phyloP scores from a whole-genome alignment of 2,888 invertebrate species.

The Harpalus rubripes region DNA sequence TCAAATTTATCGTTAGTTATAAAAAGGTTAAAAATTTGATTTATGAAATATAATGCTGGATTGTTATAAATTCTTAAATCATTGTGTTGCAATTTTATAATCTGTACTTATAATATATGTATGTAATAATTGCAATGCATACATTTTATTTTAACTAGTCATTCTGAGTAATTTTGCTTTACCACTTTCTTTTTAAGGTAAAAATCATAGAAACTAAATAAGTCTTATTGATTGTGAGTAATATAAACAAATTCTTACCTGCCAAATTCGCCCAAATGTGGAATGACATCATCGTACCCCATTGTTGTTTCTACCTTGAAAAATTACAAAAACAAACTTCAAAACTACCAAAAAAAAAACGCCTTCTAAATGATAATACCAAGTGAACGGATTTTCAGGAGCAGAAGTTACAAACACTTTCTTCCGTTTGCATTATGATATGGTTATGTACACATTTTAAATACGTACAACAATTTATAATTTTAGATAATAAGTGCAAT shows the following conservation, averaged over 20 bases:
- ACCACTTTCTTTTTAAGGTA: too few relatives aligned
- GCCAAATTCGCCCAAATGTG: slow-evolving; percentile 85
- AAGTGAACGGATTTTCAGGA: not conserved
- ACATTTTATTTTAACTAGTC: too few relatives aligned
- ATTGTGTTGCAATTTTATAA: too few relatives aligned
- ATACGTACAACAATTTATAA: slow-evolving; percentile 2
- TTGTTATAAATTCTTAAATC: too few relatives aligned
- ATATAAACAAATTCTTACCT: slow-evolving; percentile 71
- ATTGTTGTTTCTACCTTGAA: slow-evolving; percentile 74
- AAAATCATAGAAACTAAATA: too few relatives aligned
- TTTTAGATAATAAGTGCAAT: not conserved
- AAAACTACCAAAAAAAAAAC: not conserved
- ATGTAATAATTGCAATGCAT: too few relatives aligned
- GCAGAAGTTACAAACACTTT: slow-evolving; percentile 31
- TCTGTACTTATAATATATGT: too few relatives aligned
- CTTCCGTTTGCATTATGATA: slow-evolving; percentile 25
- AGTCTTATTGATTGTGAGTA: not conserved
- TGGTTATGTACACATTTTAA: not conserved
- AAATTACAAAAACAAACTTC: slow-evolving; percentile 11
- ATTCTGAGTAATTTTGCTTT: too few relatives aligned
- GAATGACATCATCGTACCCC: slow-evolving; percentile 86
- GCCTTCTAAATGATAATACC: slow-evolving; percentile 12
- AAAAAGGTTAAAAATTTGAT: too few relatives aligned
- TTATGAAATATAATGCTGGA: too few relatives aligned
- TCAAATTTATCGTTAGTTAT: too few relatives aligned